Conservation (phyloP, 2,888 invertebrate species). For the Trileptium ribeirensis region DNA sequence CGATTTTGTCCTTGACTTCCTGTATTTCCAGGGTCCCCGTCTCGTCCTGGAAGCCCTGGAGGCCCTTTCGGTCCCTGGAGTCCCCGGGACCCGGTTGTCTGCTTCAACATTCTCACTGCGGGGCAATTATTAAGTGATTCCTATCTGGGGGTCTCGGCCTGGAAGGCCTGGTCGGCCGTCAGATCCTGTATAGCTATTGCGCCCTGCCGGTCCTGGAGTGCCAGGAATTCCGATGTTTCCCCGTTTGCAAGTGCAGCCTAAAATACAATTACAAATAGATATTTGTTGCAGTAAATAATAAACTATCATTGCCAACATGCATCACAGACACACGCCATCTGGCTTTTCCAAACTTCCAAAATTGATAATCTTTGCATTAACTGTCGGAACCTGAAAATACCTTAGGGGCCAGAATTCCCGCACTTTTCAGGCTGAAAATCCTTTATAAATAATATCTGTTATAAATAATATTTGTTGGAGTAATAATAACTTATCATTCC, state of each 20-base stretch:
- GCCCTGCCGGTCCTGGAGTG: not conserved
- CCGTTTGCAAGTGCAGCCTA: not conserved
- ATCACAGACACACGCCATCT: too few species aligned
- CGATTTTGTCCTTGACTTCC: not conserved
- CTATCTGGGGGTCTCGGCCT: not conserved
- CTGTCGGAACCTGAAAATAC: too few species aligned
- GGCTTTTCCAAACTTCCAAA: too few species aligned
- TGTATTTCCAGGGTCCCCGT: not conserved
- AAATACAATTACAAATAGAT: not conserved
- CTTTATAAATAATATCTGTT: too few species aligned
- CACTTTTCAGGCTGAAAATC: too few species aligned
- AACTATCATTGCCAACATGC: too few species aligned
- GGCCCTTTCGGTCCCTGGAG: not conserved
- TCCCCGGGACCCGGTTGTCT: not conserved
- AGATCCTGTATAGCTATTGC: not conserved
- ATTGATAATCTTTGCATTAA: too few species aligned
- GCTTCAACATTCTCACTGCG: not conserved
- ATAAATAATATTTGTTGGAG: too few species aligned
- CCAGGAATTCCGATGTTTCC: not conserved
- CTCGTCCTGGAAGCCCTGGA: not conserved
- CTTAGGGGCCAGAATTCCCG: too few species aligned
- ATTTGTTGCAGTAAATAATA: too few species aligned
- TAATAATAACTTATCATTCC: too few species aligned
- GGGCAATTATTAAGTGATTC: too few species aligned
- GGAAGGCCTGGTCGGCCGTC: not conserved